These are phyloP conservation scores for Automeris io DNA, from an alignment of 2,888 invertebrate genomes.

Conservation along the genomic window DNA sequence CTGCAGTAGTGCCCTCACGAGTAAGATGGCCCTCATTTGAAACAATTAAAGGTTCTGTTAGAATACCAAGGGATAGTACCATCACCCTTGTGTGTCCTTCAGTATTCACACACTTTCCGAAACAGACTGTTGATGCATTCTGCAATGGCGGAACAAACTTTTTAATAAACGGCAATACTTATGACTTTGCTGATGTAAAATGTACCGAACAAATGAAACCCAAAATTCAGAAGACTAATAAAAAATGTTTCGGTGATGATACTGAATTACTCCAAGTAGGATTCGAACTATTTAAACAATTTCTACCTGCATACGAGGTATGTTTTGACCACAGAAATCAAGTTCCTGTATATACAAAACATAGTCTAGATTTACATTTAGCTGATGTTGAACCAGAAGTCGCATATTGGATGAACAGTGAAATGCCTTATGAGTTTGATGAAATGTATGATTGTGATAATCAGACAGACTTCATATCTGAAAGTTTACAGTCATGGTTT, in stretches of 20 bases:
- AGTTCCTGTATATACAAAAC: slow-evolving; percentile 29
- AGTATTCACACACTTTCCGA: slow-evolving; percentile 19
- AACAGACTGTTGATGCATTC: slow-evolving; percentile 15
- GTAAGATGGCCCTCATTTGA: slow-evolving; percentile 19
- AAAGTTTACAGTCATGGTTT: slow-evolving; percentile 15
- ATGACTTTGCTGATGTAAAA: slow-evolving; percentile 29
- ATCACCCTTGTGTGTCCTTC: slow-evolving; percentile 33
- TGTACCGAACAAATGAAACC: slow-evolving; percentile 29
- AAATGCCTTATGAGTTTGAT: slow-evolving; percentile 23
- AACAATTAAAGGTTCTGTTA: slow-evolving; percentile 19
- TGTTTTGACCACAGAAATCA: slow-evolving; percentile 31
- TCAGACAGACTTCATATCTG: slow-evolving; percentile 24
- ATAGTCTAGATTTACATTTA: slow-evolving; percentile 18
- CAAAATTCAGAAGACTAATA: slow-evolving; percentile 15
- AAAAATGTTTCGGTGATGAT: slow-evolving; percentile 19
- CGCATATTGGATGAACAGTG: slow-evolving; percentile 23
- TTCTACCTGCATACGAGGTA: slow-evolving; percentile 31
- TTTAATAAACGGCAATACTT: slow-evolving; percentile 16
- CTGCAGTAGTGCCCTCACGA: slow-evolving; percentile 24
- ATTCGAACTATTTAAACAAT: slow-evolving; percentile 16
- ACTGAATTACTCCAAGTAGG: slow-evolving; percentile 31
- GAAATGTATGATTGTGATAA: slow-evolving; percentile 29
- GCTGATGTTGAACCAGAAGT: slow-evolving; percentile 15
- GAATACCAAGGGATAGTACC: slow-evolving; percentile 22
- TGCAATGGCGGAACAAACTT: slow-evolving; percentile 30